Evolutionary conservation across 2,113 vertebrate genomes (phyloP).

Genomic region (Malurus elegans): DNA sequence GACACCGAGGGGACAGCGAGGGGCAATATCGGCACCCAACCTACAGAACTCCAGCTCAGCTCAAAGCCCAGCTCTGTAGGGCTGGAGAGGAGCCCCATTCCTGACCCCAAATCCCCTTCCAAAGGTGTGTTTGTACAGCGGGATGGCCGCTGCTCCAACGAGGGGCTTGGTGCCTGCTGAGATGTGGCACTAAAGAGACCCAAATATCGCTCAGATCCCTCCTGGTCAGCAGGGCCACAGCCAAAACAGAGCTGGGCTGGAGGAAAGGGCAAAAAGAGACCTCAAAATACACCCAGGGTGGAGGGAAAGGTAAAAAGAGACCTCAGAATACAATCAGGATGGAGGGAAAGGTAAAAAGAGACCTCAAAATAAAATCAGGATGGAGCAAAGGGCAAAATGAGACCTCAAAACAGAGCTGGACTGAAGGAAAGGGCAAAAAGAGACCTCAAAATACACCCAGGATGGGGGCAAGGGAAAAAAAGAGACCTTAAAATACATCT

Average conservation of each 20-base stretch:
- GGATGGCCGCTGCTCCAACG: not conserved
- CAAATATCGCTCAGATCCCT: not conserved
- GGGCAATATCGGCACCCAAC: not conserved
- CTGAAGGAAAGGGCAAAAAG: no score
- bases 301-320: no score
- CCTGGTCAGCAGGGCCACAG: not conserved
- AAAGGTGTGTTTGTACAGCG: not conserved
- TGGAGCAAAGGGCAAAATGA: not conserved
- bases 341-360: rapidly evolving
- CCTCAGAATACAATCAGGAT: rapidly evolving
- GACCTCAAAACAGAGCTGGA: not conserved
- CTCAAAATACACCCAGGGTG: no score
- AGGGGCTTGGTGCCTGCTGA: not conserved
- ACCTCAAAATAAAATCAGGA: not conserved
- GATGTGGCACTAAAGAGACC: not conserved
- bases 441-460: no score
- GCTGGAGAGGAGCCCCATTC: not conserved
- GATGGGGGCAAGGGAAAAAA: no score
- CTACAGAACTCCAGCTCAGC: not conserved
- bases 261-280: no score
- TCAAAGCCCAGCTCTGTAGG: not conserved
- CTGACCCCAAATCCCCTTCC: not conserved
- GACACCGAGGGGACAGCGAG: not conserved
- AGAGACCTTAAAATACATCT: rapidly evolving
- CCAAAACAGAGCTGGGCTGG: not conserved